Evolutionary conservation across 2,797 vertebrate genomes (phyloP).

Genomic region (Eulemur coronatus): DNA sequence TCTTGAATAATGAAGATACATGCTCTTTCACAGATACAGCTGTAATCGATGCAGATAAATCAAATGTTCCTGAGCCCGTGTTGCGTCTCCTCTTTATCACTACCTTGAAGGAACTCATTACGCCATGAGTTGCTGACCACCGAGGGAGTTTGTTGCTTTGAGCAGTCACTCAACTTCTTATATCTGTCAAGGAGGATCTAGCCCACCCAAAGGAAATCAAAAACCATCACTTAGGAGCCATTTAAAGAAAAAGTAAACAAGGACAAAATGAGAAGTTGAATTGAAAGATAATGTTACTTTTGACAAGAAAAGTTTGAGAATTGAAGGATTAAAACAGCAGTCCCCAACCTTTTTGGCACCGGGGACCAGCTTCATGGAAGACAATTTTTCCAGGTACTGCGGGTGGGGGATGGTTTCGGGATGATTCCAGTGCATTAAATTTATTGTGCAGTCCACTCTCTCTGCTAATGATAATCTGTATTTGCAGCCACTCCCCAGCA

Average conservation of each 20-base stretch:
- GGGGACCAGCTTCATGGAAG: no score
- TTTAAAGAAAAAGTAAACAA: neutral
- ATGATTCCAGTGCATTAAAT: no score
- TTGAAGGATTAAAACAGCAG: neutral
- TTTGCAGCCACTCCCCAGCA: no score
- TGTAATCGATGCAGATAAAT: neutral
- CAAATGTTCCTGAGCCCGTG: neutral
- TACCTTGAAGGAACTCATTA: neutral
- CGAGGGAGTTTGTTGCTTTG: neutral
- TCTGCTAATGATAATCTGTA: no score
- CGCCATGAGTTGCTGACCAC: neutral
- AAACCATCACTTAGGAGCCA: neutral
- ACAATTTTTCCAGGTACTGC: no score
- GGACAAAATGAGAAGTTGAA: neutral
- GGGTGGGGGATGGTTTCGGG: accelerated
- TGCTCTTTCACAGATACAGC: neutral
- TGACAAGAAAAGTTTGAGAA: neutral
- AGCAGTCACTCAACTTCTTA: neutral
- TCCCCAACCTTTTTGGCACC: no score
- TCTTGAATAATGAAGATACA: neutral
- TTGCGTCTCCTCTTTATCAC: neutral
- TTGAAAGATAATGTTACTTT: neutral
- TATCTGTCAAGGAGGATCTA: neutral
- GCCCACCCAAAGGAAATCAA: neutral
- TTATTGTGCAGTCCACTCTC: no score